Base-by-base conservation (phyloP, 2,797 vertebrate species). In the Paguma larvata region DNA sequence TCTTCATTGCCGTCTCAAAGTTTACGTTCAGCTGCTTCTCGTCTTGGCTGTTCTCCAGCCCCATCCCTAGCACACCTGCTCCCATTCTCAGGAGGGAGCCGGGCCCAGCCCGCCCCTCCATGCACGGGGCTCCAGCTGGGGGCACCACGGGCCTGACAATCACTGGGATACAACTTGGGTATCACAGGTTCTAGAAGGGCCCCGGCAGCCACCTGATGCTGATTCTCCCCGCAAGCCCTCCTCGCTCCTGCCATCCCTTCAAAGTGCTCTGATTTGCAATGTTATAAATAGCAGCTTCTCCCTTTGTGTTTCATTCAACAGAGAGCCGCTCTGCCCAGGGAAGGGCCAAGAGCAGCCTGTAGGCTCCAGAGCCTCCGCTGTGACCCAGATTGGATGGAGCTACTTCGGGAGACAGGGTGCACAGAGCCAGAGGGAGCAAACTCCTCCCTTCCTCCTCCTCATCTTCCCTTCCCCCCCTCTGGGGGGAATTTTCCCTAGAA, bases 261-360 rank as follows among this genome's bases (percentile, higher is more conserved):
- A 0, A 0, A 38, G 70, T 0, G 0, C 84, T 62, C 41, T 0
- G n/a, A 44, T 46, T 89, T 0, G 10, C 65, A 30, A 2, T 6
- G 96, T 95, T 97, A 98, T 97, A 98, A 98, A 98, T 95, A 98
- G 97, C 84, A 38, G 91, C 85, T 11, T 62, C 89, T 88, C 83
- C 41, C 30, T 97, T 96, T 95, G 86, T 98, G 97, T 93, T 97
- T 98, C 94, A 96, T 95, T 96, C 73, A 78, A 53, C 96, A 94
- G 75, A 67, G 53, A 7, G 38, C 51, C 0, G 15, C 48, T 56
- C n/a, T 16, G 23, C 44, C 82, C 11, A 3, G 3, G n/a, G 48
- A 62, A 30, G 82, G 62, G 91, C 70, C 63, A 34, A 83, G 62
- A 46, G 68, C 44, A 48, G 82, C 97, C 23, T 4, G 44, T 41